Base-by-base conservation (phyloP, 1,140 invertebrate species). In the Cherax destructor region DNA sequence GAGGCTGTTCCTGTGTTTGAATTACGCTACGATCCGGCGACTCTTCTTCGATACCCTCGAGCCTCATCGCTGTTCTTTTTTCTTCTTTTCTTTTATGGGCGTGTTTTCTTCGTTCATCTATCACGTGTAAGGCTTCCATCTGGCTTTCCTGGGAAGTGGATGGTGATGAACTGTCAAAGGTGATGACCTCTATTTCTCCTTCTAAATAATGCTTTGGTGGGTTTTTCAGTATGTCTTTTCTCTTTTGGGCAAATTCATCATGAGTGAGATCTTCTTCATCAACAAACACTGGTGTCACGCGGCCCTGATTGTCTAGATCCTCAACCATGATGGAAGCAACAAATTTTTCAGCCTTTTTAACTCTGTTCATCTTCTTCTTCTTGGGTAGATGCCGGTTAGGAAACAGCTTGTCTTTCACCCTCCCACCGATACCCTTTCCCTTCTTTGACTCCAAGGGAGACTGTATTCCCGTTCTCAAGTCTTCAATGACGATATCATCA, bases 41-140 rank as follows among this genome's bases (percentile, higher is more conserved):
- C 30, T 88, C 92, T 49, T 91, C 88, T 61, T 91, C 85, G 52
- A 92, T 92, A 30, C 92, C 92, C 52, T 92, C 88, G n/a, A 92
- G 86, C 56, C 65, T 85, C 92, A 92, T 83, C n/a, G 80, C 72
- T 50, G 56, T 91, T 74, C 83, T 91, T 86, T 91, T 92, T 49
- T 91, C 86, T 24, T 86, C 83, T 30, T 52, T 47, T n/a, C 21
- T 52, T 59, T 49, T 88, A 16, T 24, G 30, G 6, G 18, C 77
- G 52, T 24, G 50, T 11, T 81, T 76, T 41, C 79, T 74, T 16
- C 50, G 24, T 56, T 87, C 85, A 24, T 87, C 50, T 11, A 18
- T 16, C 85, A 65, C 24, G 41, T 24, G 3, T 11, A 56, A n/a
- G 16, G 76, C 76, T 41, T 13, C 7, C 13, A 11, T 9, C 13